Evolutionary conservation across 2,797 vertebrate genomes (phyloP).

Genomic region (Aeoliscus strigatus): DNA sequence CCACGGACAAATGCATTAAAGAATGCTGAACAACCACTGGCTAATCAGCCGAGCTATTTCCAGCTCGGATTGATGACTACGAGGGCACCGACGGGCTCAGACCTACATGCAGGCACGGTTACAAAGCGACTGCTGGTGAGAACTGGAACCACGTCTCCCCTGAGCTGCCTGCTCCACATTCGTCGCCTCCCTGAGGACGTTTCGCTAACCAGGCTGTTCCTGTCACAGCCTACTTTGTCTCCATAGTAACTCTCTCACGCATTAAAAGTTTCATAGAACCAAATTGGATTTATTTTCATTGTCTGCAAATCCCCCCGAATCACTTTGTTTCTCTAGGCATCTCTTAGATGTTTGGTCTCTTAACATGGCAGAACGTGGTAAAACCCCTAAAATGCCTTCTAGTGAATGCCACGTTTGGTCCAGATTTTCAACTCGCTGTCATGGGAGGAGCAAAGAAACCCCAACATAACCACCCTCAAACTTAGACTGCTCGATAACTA

Average conservation of each 20-base stretch:
- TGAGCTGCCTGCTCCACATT: slow-evolving; percentile 63
- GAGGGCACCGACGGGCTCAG: slow-evolving; percentile 33
- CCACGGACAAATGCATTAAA: slow-evolving; percentile 26
- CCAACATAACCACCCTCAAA: too few relatives aligned
- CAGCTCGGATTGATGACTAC: slow-evolving; percentile 40
- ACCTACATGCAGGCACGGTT: slow-evolving; percentile 54
- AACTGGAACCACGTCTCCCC: slow-evolving; percentile 64
- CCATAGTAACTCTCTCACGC: slow-evolving; percentile 13
- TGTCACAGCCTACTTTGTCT: slow-evolving; percentile 17
- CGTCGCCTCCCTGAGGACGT: slow-evolving; percentile 33
- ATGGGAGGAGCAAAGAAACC: too few relatives aligned
- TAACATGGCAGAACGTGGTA: too few relatives aligned
- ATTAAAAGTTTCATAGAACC: too few relatives aligned
- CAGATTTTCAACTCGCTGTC: too few relatives aligned
- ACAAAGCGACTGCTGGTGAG: slow-evolving; percentile 31
- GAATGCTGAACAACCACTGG: slow-evolving; percentile 30
- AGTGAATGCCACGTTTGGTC: too few relatives aligned
- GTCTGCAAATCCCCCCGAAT: too few relatives aligned
- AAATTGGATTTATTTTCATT: too few relatives aligned
- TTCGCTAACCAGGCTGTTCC: slow-evolving; percentile 22
- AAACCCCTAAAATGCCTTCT: too few relatives aligned
- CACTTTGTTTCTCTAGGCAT: too few relatives aligned
- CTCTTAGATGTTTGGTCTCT: too few relatives aligned
- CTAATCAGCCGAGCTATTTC: slow-evolving; percentile 58
- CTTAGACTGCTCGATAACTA: too few relatives aligned